A percentile compares a stretch with the other conserved stretches of the same genome.
phyloP scores from a whole-genome alignment of 23 tunicate genomes.

The Phallusia fumigata region DNA sequence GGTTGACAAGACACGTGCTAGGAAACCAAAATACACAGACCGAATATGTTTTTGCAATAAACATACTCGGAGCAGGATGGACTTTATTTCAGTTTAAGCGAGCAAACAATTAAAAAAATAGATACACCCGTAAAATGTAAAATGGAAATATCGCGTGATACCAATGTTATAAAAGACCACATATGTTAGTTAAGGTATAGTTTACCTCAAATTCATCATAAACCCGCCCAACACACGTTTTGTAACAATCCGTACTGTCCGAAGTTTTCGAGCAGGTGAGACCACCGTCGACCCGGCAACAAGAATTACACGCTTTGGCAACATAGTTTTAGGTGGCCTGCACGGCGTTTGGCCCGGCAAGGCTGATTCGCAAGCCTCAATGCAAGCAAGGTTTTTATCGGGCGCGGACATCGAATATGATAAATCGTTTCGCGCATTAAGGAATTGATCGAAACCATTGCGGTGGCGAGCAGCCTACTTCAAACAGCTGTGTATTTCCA shows the following conservation, averaged over 20 bases:
- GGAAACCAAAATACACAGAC: too few relatives aligned
- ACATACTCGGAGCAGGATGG: too few relatives aligned
- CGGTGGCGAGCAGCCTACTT: slow-evolving; percentile 8
- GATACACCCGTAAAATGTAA: too few relatives aligned
- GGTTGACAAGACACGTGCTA: slow-evolving; percentile 8
- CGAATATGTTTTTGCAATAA: too few relatives aligned
- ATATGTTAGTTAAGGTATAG: too few relatives aligned
- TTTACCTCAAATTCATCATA: not conserved
- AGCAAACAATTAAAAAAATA: too few relatives aligned
- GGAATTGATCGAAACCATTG: slow-evolving; percentile 17
- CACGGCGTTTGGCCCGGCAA: not conserved
- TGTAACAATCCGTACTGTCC: not conserved
- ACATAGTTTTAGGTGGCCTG: not conserved
- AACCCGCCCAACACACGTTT: not conserved
- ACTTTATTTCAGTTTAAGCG: too few relatives aligned
- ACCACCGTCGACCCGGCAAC: slow-evolving; percentile 2
- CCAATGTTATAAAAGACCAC: too few relatives aligned
- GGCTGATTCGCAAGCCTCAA: not conserved
- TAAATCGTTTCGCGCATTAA: slow-evolving; percentile 23
- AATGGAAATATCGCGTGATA: too few relatives aligned
- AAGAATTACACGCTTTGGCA: slow-evolving; percentile 10
- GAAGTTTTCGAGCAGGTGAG: not conserved
- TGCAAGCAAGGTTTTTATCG: not conserved
- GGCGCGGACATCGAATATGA: slow-evolving; percentile 14
- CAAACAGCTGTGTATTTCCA: slow-evolving; percentile 35